A percentile compares a stretch with the other conserved stretches of the same genome.
phyloP scores from a whole-genome alignment of 2,113 vertebrate genomes.

The Psilopsiagon aurifrons region DNA sequence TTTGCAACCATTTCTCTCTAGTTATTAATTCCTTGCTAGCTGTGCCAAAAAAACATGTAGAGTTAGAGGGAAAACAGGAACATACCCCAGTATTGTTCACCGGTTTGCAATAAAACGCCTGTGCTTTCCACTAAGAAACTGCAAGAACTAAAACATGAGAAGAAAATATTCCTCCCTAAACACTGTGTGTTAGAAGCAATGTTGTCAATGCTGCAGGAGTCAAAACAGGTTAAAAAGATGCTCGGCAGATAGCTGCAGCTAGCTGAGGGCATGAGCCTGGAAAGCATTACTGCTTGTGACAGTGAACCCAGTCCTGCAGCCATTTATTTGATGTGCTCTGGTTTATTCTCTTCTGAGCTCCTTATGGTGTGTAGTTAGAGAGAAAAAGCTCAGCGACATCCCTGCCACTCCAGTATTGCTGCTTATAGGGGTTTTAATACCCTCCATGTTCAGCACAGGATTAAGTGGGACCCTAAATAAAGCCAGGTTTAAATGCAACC shows the following conservation, averaged over 20 bases:
- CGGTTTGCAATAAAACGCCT: not conserved
- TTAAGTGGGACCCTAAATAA: not conserved
- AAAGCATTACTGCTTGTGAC: not conserved
- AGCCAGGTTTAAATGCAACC: not conserved
- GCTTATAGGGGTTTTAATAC: accelerated
- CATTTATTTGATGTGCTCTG: accelerated
- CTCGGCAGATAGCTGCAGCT: not conserved
- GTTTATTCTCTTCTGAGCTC: not conserved
- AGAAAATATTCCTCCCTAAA: not conserved
- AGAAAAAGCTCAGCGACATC: not conserved
- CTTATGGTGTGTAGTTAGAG: accelerated
- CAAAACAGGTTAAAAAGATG: not conserved
- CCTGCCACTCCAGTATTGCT: not conserved
- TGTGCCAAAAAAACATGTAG: not conserved
- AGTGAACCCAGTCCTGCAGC: not conserved
- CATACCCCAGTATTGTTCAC: not conserved
- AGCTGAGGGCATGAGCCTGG: not conserved
- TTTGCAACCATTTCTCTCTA: not conserved
- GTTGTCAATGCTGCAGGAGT: not conserved
- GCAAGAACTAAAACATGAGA: not conserved
- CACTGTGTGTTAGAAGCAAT: accelerated
- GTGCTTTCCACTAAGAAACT: not conserved
- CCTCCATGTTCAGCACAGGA: accelerated
- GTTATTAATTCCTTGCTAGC: not conserved
- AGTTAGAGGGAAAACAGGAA: not conserved